phyloP scores from a whole-genome alignment of 1,140 invertebrate species.

The Penaeus japonicus region DNA sequence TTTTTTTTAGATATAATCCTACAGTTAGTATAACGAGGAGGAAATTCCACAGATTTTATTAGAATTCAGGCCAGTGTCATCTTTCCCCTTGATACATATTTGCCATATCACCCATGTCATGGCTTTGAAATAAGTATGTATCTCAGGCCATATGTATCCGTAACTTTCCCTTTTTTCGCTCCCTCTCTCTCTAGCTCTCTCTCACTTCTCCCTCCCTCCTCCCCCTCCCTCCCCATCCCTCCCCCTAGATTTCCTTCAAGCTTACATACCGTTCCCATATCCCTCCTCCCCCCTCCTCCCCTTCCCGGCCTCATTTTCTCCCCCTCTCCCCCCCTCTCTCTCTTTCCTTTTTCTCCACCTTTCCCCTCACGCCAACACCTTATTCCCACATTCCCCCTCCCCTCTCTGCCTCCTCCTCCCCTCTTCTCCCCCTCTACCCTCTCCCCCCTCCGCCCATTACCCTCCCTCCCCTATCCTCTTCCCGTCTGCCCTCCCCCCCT shows the following conservation, averaged over 20 bases:
- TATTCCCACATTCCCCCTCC: neutral
- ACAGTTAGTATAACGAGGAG: no score
- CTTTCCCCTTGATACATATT: no score
- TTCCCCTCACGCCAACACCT: neutral
- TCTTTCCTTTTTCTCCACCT: neutral
- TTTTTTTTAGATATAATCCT: no score
- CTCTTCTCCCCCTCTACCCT: neutral
- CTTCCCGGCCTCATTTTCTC: neutral
- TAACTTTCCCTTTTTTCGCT: neutral
- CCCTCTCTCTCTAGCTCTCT: constrained; percentile 12
- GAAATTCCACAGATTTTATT: no score
- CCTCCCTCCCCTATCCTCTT: neutral
- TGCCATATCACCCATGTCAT: no score
- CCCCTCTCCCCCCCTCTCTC: neutral
- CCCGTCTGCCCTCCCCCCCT: neutral
- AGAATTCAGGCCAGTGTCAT: no score
- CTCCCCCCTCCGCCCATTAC: neutral
- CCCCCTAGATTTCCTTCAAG: neutral
- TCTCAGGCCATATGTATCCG: no score
- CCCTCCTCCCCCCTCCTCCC: neutral
- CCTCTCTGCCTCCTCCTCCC: neutral
- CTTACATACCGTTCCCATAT: neutral
- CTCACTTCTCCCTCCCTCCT: neutral
- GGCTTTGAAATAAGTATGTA: no score
- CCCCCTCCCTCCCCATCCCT: neutral